Conservation (phyloP, 2,797 vertebrate species). For the Oryzias dopingdopingensis region DNA sequence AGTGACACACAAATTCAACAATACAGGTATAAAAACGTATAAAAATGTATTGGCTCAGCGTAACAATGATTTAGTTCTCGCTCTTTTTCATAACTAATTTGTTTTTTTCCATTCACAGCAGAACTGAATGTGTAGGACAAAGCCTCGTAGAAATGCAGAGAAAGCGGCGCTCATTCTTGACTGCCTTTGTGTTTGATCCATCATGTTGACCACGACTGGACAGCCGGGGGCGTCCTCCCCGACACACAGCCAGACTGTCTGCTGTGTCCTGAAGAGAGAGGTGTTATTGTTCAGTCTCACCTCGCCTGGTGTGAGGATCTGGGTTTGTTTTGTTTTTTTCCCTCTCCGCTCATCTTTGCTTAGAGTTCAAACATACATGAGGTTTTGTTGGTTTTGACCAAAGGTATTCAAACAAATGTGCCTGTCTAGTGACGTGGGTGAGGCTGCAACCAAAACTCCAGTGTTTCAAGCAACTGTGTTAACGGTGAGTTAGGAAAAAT, state of each 20-base stretch:
- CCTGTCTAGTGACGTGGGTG: conserved; percentile 1
- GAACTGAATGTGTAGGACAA: conserved; percentile 40
- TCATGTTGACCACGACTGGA: conserved; percentile 51
- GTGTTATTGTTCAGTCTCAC: conserved; percentile 41
- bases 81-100: no score
- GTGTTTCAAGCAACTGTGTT: not conserved
- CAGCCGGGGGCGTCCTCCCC: conserved; percentile 48
- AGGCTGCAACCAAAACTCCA: not conserved
- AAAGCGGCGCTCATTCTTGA: conserved; percentile 30
- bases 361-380: conserved; percentile 20
- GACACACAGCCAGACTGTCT: conserved; percentile 54
- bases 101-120: conserved; percentile 16
- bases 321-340: conserved; percentile 48
- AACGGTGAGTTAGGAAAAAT: not conserved
- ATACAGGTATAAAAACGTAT: no score
- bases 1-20: no score
- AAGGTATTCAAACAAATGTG: conserved; percentile 12
- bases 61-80: no score
- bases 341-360: conserved; percentile 22
- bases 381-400: conserved; percentile 10
- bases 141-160: conserved; percentile 14
- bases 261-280: conserved; percentile 44
- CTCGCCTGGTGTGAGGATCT: conserved; percentile 38
- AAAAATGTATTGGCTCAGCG: no score
- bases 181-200: conserved; percentile 46